Base-by-base conservation (phyloP, 2,888 invertebrate genomes). In the Pollenia amentaria region DNA sequence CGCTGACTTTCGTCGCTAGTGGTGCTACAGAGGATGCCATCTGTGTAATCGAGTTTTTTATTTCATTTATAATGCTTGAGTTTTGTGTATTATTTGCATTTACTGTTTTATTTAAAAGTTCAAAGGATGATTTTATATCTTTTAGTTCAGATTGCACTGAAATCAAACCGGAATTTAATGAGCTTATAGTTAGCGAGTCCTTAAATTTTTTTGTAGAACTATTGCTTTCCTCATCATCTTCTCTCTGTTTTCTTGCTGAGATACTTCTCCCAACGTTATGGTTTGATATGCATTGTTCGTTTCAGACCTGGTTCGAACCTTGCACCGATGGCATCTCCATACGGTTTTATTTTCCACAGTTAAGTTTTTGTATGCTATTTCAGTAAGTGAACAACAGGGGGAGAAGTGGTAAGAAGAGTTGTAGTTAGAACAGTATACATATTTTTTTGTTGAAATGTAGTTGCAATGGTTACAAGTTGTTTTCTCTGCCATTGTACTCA, bases 131-230 rank as follows among this genome's bases (percentile, higher is more conserved):
- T 65, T 65, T 65, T 21, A 65, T 46, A 12, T 65, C 65, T 42
- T 65, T 65, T 65, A 65, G 29, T 29, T 69, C 67, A 6, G 67
- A 48, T 29, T 51, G 51, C 12, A 69, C 51, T 18, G 67, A 51
- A 12, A 48, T 12, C n/a, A 69, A 14, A 4, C n/a, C 38, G 12
- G 67, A 48, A 29, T 67, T 67, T n/a, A 44, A 3, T 1, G 44
- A 16, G 44, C 11, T 64, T 44, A 44, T 2, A 14, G 64, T 44
- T 44, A 64, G 9, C 6, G 18, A 3, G 46, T 44, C 4, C 40
- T 65, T 65, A 11, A 46, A 18, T 11, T 65, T 67, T 48, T 67
- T 67, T 8, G 7, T 67, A 9, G 67, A 67, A 12, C 48, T 48
- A 48, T 67, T 51, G 12, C 29, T 67, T 1, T 67, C 29, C 9